phyloP scores from a whole-genome alignment of 2,797 vertebrate species.

The Holocentrus rufus region DNA sequence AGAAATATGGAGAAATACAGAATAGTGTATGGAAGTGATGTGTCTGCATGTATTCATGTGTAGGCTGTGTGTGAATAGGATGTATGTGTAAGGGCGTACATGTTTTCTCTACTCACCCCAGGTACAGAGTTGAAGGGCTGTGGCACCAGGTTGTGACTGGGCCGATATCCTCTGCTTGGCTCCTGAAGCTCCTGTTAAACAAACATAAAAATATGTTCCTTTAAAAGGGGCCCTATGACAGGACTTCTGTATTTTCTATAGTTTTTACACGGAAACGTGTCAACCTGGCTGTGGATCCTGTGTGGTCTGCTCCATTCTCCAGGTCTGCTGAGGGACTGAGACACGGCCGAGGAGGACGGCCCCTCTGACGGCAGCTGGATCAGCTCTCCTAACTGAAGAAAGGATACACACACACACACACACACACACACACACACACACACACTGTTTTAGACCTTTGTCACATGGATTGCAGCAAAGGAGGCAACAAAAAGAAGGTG shows the following conservation, averaged over 20 bases:
- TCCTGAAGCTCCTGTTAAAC: slow-evolving; percentile 74
- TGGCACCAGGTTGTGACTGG: slow-evolving; percentile 70
- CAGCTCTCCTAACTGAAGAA: slow-evolving; percentile 89
- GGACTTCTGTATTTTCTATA: too few relatives aligned
- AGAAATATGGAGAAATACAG: background rate
- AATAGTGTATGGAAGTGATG: background rate
- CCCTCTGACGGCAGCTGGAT: slow-evolving; percentile 83
- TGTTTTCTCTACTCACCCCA: slow-evolving; percentile 61
- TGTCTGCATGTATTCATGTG: background rate
- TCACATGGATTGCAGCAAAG: too few relatives aligned
- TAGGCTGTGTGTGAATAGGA: background rate
- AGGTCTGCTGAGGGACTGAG: slow-evolving; percentile 79
- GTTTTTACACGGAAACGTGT: background rate
- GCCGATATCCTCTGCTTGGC: slow-evolving; percentile 67
- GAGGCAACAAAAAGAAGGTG: too few relatives aligned
- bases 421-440: background rate
- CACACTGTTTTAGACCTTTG: too few relatives aligned
- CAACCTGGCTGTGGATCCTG: slow-evolving; percentile 73
- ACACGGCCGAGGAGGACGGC: slow-evolving; percentile 80
- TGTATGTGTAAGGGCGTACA: background rate
- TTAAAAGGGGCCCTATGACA: background rate
- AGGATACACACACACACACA: background rate
- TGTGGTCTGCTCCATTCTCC: slow-evolving; percentile 63
- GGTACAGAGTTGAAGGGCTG: slow-evolving; percentile 59
- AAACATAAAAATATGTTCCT: background rate